phyloP scores from a whole-genome alignment of 2,113 vertebrate species.

The Plecotus auritus region DNA sequence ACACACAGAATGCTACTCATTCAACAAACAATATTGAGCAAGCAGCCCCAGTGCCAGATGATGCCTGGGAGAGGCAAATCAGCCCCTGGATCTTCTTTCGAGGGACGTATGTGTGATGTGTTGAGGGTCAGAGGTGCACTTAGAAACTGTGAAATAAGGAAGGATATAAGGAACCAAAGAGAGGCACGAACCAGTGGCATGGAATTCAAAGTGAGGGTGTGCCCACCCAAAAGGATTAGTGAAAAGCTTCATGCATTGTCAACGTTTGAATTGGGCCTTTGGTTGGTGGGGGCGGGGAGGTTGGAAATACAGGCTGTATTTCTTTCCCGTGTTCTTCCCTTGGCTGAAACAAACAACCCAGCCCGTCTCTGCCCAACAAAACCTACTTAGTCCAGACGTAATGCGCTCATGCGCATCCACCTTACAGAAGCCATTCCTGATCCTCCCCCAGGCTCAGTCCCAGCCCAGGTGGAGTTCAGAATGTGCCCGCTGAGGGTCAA shows the following conservation, averaged over 20 bases:
- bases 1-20: not conserved
- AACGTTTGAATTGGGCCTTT: not conserved
- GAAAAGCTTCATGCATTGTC: not conserved
- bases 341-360: not conserved
- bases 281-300: not conserved
- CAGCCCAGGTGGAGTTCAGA: not conserved
- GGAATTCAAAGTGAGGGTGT: not conserved
- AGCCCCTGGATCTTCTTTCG: not conserved
- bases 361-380: not conserved
- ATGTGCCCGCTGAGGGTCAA: not conserved
- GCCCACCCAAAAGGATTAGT: not conserved
- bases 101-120: not conserved
- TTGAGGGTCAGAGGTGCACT: not conserved
- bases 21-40: not conserved
- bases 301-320: not conserved
- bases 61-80: not conserved
- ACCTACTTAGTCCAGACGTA: not conserved
- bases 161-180: not conserved
- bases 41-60: no score
- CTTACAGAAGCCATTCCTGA: not conserved
- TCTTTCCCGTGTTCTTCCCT: not conserved
- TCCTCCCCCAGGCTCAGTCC: no score
- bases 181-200: no score
- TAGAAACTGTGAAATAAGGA: not conserved
- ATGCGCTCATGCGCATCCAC: not conserved